Base-by-base conservation (phyloP, 2,888 invertebrate genomes). In the Drosophila meridionalis region DNA sequence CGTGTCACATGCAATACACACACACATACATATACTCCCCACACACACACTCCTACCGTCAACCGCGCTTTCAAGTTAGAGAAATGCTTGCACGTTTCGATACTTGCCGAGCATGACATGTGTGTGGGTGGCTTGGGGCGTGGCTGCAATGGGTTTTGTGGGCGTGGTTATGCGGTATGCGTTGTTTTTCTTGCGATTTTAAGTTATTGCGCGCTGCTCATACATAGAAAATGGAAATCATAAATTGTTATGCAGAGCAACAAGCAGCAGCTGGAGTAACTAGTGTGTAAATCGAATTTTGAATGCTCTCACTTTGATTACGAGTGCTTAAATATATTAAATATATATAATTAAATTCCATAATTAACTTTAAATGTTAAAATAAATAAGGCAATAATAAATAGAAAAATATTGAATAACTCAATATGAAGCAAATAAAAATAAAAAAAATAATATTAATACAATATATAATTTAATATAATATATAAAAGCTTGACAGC, bases 141-240 rank as follows among this genome's bases (percentile, higher is more conserved):
- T 55, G 55, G 9, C 40, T 55, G 28, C 3, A 14, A 30, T 38
- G 34, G 34, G 40, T 28, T 30, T 40, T n/a, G 11, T 5, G 11
- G 20, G 28, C 14, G 11, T 50, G 14, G 8, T 28, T 45, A 20
- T 52, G 50, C 34, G 36, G 30, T 52, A 53, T 48, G 36, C 45
- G 36, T 73, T 80, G 76, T 72, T 69, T 73, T 72, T 50, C 48
- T 68, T 79, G 55, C 65, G 58, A 72, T 83, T 79, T 71, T 69
- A 66, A 75, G 70, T 79, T 71, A 74, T 77, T 78, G 72, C 73
- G 36, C 32, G 9, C 60, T 65, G 63, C 58, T 73, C 71, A 62
- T 70, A 71, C 68, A 76, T 60, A 58, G 67, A 72, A 80, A 80
- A 67, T 78, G 76, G 53, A 70, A 76, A 74, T 71, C 72, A 83